phyloP scores from a whole-genome alignment of 2,888 invertebrate species.

The Thymelicus sylvestris region DNA sequence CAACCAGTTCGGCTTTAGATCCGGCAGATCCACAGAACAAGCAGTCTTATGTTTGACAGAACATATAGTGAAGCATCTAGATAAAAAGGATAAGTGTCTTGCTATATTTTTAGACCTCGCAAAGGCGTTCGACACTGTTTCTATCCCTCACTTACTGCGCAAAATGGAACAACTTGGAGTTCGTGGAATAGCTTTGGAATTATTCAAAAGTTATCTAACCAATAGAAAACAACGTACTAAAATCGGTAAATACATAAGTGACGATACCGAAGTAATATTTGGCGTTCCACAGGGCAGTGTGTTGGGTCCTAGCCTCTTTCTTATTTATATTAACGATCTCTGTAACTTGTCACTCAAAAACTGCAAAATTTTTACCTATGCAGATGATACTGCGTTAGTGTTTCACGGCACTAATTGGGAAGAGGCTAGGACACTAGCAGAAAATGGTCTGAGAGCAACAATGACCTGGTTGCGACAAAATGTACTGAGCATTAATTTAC shows the following conservation, averaged over 20 bases:
- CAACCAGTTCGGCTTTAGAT: constrained; percentile 27
- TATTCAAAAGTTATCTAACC: neutral
- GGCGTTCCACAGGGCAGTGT: constrained; percentile 13
- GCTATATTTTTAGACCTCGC: constrained; percentile 10
- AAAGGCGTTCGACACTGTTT: constrained; percentile 18
- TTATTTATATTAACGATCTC: constrained; percentile 9
- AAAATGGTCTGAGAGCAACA: neutral
- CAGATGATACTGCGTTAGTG: constrained; percentile 8
- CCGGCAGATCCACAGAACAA: constrained; percentile 5
- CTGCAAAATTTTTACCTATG: constrained; percentile 14
- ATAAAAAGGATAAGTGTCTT: neutral
- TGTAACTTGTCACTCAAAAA: neutral
- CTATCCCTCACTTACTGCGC: neutral
- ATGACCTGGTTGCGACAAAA: neutral
- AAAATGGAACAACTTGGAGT: constrained; percentile 1
- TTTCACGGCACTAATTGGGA: neutral
- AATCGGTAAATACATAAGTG: neutral
- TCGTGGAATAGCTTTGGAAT: neutral
- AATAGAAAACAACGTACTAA: neutral
- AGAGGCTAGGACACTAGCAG: neutral
- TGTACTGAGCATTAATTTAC: constrained; percentile 3
- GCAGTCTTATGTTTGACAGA: constrained; percentile 5
- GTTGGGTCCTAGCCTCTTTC: constrained; percentile 9
- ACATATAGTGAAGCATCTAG: neutral
- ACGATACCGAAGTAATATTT: neutral